Conservation (phyloP, 2,797 vertebrate genomes). For the Coregonus ussuriensis region DNA sequence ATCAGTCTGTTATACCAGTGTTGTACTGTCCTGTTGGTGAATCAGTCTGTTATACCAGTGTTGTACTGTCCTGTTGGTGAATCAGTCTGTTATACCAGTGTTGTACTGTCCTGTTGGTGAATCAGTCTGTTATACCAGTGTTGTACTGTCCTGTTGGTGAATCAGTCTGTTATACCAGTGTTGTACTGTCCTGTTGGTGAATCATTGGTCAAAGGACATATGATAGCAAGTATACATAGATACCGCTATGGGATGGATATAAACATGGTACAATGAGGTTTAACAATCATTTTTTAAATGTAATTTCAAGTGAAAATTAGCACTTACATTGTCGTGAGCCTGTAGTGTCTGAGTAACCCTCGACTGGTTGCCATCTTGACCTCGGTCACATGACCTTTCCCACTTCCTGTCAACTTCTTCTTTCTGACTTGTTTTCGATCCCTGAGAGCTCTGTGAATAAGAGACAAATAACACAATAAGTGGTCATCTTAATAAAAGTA, state of each 20-base stretch:
- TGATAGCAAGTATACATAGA: background rate
- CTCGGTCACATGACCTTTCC: constrained; percentile 69
- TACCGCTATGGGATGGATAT: background rate
- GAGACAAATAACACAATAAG: background rate
- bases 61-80: too few species aligned
- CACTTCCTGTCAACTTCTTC: constrained; percentile 76
- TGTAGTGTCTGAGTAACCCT: constrained; percentile 85
- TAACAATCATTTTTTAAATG: background rate
- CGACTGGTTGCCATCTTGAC: constrained; percentile 62
- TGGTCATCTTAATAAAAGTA: background rate
- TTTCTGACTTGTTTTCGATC: constrained; percentile 70
- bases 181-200: too few species aligned
- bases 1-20: too few species aligned
- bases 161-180: too few species aligned
- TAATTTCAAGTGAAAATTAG: background rate
- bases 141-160: too few species aligned
- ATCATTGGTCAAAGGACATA: too few species aligned
- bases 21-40: too few species aligned
- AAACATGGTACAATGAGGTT: background rate
- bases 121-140: too few species aligned
- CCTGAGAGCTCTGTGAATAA: constrained; percentile 84
- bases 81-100: too few species aligned
- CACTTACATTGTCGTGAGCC: constrained; percentile 82
- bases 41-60: too few species aligned
- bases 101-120: too few species aligned